Percentiles rank a stretch among this genome's conserved stretches.
Evolutionary conservation across 2,113 vertebrate genomes (phyloP).

Genomic region (Ploceus nigricollis): DNA sequence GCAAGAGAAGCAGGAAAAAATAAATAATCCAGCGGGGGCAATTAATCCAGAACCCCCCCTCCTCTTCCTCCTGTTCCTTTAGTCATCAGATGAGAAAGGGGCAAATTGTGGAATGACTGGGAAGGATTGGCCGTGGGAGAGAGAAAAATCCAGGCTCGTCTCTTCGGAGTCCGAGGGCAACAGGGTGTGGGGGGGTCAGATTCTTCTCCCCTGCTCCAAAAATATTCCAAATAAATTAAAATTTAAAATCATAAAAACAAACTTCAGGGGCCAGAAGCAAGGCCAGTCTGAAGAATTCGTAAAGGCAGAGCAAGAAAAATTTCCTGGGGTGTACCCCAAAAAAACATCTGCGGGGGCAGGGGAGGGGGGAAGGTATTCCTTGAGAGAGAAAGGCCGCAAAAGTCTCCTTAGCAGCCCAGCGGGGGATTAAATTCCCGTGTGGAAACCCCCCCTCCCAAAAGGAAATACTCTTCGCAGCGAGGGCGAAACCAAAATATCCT

Average conservation of each 20-base stretch:
- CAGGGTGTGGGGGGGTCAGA: not conserved
- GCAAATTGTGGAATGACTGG: conserved; percentile 56
- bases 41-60: conserved; percentile 58
- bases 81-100: conserved; percentile 58
- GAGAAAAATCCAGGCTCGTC: conserved; percentile 50
- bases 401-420: conserved; percentile 17
- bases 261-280: not conserved
- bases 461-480: conserved; percentile 13
- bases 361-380: conserved; percentile 31
- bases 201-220: conserved; percentile 40
- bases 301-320: not conserved
- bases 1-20: conserved; percentile 36
- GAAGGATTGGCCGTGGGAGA: conserved; percentile 22
- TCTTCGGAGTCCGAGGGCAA: conserved; percentile 46
- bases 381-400: conserved; percentile 53
- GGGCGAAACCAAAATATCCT: conserved; percentile 46
- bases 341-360: conserved; percentile 46
- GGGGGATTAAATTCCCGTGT: conserved; percentile 4
- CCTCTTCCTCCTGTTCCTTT: conserved; percentile 58
- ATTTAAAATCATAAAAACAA: conserved; percentile 15
- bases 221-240: conserved; percentile 63
- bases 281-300: conserved; percentile 21
- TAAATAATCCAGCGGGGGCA: conserved; percentile 49
- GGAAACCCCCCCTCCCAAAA: not conserved
- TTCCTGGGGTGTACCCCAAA: conserved; percentile 37